These are phyloP conservation scores for Meandrusa payeni DNA, from an alignment of 2,888 invertebrate species.

Conservation along the genomic window DNA sequence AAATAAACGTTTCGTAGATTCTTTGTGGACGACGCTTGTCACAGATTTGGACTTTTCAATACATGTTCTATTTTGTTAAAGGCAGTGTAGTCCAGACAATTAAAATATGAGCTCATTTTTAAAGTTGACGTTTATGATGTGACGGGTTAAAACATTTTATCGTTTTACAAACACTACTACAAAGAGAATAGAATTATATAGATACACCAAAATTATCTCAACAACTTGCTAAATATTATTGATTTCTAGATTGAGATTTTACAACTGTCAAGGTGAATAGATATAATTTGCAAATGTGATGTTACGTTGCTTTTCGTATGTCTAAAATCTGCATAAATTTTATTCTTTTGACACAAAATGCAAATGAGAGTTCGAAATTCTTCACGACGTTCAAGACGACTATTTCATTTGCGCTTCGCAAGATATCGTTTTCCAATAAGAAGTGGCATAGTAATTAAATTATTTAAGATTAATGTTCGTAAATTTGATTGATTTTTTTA, in stretches of 20 bases:
- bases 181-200: too few species aligned
- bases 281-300: constrained; percentile 16
- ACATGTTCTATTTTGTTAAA: too few species aligned
- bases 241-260: constrained; percentile 8
- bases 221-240: constrained; percentile 12
- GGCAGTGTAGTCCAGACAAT: too few species aligned
- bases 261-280: constrained; percentile 14
- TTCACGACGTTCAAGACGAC: constrained; percentile 2
- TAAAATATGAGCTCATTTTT: too few species aligned
- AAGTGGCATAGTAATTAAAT: constrained; percentile 4
- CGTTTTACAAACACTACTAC: too few species aligned
- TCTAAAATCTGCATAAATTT: constrained; percentile 16
- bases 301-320: constrained; percentile 10
- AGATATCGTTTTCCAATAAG: constrained; percentile 7
- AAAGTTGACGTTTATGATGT: too few species aligned
- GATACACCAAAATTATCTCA: too few species aligned
- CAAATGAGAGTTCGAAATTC: constrained; percentile 12
- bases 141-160: too few species aligned
- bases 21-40: too few species aligned
- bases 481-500: too few species aligned
- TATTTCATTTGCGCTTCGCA: constrained; percentile 8
- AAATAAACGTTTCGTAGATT: too few species aligned
- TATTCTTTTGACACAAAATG: constrained; percentile 17
- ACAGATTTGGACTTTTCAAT: too few species aligned
- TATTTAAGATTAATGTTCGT: background rate